phyloP scores from a whole-genome alignment of 2,113 vertebrate genomes.

The Chlamydotis undulata region DNA sequence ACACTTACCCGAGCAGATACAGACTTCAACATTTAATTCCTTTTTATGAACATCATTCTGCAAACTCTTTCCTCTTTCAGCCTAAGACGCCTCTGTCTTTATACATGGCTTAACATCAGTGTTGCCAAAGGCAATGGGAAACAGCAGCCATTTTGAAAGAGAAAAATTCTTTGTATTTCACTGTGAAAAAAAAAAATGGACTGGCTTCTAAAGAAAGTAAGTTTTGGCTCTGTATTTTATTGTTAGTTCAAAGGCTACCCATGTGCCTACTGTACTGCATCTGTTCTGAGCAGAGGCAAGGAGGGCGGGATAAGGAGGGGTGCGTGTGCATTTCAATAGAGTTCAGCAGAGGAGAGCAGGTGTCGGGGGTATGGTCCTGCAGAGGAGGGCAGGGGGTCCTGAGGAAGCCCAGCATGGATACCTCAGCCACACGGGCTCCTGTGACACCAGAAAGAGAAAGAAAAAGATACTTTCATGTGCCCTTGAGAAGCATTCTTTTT shows the following conservation, averaged over 20 bases:
- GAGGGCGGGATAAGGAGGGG: background rate
- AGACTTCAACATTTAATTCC: slow-evolving; percentile 45
- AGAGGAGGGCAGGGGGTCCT: background rate
- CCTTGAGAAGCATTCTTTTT: background rate
- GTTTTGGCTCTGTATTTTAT: background rate
- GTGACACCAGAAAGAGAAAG: background rate
- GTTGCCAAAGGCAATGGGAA: background rate
- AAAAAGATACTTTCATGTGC: background rate
- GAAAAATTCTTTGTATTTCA: background rate
- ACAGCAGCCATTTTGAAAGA: slow-evolving; percentile 19
- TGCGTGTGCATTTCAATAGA: background rate
- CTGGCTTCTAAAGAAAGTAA: background rate
- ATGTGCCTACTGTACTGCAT: background rate
- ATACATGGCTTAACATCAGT: background rate
- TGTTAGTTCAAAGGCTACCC: background rate
- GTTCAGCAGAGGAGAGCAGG: background rate
- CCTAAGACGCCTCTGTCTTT: background rate
- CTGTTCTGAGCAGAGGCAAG: background rate
- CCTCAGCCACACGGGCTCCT: background rate
- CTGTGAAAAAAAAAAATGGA: background rate
- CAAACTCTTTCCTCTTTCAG: background rate
- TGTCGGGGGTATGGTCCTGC: rapidly evolving
- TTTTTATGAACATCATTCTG: background rate
- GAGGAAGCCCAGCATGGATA: background rate
- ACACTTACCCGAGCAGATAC: slow-evolving; percentile 8